A percentile compares a stretch with the other conserved stretches of the same genome.
These are phyloP conservation scores for Hippolais icterina DNA, from an alignment of 2,113 vertebrate species.

Conservation along the genomic window DNA sequence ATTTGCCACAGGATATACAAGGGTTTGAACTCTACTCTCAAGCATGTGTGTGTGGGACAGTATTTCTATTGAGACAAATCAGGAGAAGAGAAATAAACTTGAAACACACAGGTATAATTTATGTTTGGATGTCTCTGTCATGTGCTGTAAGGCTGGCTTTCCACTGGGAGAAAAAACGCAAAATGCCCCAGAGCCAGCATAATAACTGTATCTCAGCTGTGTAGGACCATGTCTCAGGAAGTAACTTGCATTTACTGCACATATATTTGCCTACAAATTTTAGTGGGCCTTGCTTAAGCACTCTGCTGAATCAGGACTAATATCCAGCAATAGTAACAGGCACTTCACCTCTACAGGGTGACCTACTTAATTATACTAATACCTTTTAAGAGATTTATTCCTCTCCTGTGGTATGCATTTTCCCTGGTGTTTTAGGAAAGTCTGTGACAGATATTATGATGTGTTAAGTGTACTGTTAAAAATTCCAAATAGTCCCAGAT, in stretches of 20 bases:
- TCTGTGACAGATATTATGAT: slow-evolving; percentile 4
- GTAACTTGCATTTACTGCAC: not conserved
- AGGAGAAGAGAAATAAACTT: not conserved
- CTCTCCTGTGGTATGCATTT: slow-evolving; percentile 15
- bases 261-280: not conserved
- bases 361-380: not conserved
- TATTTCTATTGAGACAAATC: not conserved
- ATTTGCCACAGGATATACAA: not conserved
- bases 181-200: not conserved
- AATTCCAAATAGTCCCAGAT: slow-evolving; percentile 2
- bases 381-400: slow-evolving; percentile 37
- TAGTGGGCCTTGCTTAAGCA: not conserved
- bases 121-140: not conserved
- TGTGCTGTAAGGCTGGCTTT: not conserved
- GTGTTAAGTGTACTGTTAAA: slow-evolving; percentile 32
- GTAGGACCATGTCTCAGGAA: not conserved
- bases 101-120: not conserved
- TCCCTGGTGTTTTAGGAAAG: slow-evolving; percentile 23
- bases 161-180: not conserved
- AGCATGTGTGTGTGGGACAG: not conserved
- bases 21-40: not conserved
- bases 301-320: not conserved
- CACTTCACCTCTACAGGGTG: not conserved
- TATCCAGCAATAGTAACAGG: not conserved
- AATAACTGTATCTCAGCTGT: not conserved